Evolutionary conservation across 2,113 vertebrate species (phyloP).

Genomic region (Nothoprocta pentlandii): DNA sequence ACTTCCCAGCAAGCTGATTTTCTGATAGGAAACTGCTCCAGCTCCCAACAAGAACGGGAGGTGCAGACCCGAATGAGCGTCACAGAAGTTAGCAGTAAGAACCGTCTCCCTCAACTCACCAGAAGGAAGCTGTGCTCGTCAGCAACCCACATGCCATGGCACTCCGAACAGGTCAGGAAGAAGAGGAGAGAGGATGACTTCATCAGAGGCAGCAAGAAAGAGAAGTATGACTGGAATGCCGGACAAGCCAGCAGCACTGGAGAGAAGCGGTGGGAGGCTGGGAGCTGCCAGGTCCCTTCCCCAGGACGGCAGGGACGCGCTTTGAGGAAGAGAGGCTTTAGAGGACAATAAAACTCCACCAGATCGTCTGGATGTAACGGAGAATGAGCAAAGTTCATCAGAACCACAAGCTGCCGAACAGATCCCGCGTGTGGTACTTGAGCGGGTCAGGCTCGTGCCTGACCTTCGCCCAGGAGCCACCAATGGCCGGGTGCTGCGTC

Average conservation of each 20-base stretch:
- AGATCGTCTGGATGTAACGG: accelerated
- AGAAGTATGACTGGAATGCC: conserved; percentile 37
- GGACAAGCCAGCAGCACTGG: not conserved
- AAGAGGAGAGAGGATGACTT: conserved; percentile 55
- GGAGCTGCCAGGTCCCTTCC: not conserved
- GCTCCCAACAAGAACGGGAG: not conserved
- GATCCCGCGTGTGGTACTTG: not conserved
- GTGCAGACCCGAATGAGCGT: not conserved
- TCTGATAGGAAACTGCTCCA: not conserved
- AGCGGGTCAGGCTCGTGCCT: not conserved
- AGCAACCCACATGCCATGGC: conserved; percentile 67
- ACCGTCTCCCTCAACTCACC: conserved; percentile 52
- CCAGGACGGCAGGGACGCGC: not conserved
- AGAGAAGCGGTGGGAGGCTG: not conserved
- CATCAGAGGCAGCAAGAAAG: conserved; percentile 48
- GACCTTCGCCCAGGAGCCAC: accelerated
- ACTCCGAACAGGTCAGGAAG: not conserved
- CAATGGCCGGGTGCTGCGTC: not conserved
- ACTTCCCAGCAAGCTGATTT: not conserved
- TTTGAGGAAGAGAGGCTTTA: not conserved
- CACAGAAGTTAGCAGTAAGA: not conserved
- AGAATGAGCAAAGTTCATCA: accelerated
- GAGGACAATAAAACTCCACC: not conserved
- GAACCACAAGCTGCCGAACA: not conserved
- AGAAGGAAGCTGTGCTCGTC: conserved; percentile 6